Evolutionary conservation across 2,888 invertebrate genomes (phyloP).

Genomic region (Cerastis leucographa): DNA sequence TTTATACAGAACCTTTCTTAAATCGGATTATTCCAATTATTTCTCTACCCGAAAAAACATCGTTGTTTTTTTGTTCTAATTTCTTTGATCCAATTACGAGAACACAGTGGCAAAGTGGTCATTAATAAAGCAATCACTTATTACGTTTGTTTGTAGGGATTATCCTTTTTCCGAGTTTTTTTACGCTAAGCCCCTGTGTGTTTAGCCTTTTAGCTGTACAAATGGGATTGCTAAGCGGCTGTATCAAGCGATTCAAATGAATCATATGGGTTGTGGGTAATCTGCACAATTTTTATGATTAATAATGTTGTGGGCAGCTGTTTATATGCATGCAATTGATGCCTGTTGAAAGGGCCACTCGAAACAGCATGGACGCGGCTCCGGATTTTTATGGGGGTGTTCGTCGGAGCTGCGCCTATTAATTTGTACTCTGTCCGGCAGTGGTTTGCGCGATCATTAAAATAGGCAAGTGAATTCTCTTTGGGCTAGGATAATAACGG

Average conservation of each 20-base stretch:
- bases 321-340: neutral
- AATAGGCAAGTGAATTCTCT: too few species aligned
- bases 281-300: conserved; percentile 13
- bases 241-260: conserved; percentile 26
- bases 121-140: conserved; percentile 57
- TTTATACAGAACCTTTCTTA: neutral
- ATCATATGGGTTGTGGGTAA: conserved; percentile 33
- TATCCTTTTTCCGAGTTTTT: conserved; percentile 54
- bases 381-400: too few species aligned
- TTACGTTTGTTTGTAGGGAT: conserved; percentile 50
- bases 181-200: conserved; percentile 42
- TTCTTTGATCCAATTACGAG: conserved; percentile 50
- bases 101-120: conserved; percentile 43
- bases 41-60: neutral
- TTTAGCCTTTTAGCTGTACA: conserved; percentile 42
- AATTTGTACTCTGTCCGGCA: too few species aligned
- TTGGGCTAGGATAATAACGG: too few species aligned
- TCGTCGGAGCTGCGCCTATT: too few species aligned
- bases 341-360: neutral
- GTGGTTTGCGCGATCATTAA: too few species aligned
- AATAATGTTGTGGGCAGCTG: neutral
- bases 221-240: conserved; percentile 24
- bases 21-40: conserved; percentile 47
- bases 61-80: conserved; percentile 20
- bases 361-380: too few species aligned